Evolutionary conservation across 1,140 invertebrate species (phyloP), one percentile per base, ranked within the genome.

Genomic region (Paralvinella palmiformis): DNA sequence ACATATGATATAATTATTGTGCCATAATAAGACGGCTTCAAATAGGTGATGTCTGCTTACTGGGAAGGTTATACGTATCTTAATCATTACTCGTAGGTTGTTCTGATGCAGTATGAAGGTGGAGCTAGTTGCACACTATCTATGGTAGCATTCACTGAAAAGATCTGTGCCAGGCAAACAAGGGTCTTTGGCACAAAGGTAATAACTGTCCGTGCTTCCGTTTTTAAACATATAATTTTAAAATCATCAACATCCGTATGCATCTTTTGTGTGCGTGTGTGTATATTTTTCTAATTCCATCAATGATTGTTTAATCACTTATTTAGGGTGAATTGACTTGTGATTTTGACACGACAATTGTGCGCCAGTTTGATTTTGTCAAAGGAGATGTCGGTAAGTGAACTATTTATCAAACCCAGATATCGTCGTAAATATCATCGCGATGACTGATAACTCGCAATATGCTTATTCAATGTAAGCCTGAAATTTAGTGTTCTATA

Each of bases 121-220:
- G 82, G 82, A 7, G 70, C 80, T 17, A 83, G 82, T 13, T 79
- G 77, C 24, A 74, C 73, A 5, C 73, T 84, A 20, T 75, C 76
- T 5, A 83, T 82, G 81, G 71, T 83, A n/a, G 82, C 81, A 35
- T 83, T 82, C 67, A 82, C 79, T 20, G 68, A 81, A 63, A 68
- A 73, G 13, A 32, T 82, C 13, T 83, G 82, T 69, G 55, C 50
- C 22, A 67, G 82, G 32, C 67, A 78, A 59, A 69, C 72, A 3
- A 75, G 67, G 45, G 66, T 79, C 17, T 76, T 72, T 73, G 77
- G 77, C 20, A 76, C 76, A 6, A 79, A 72, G 68, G 75, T 75
- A 53, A 17, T 24, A n/a, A 32, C 13, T 22, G n/a, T n/a, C n/a
- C 20, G 15, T 29, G 7, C 31, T 41, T 58, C 22, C 13, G 35